Evolutionary conservation across 2,113 vertebrate genomes (phyloP), one percentile per base, ranked within the genome.

Genomic region (Phaetusa simplex): DNA sequence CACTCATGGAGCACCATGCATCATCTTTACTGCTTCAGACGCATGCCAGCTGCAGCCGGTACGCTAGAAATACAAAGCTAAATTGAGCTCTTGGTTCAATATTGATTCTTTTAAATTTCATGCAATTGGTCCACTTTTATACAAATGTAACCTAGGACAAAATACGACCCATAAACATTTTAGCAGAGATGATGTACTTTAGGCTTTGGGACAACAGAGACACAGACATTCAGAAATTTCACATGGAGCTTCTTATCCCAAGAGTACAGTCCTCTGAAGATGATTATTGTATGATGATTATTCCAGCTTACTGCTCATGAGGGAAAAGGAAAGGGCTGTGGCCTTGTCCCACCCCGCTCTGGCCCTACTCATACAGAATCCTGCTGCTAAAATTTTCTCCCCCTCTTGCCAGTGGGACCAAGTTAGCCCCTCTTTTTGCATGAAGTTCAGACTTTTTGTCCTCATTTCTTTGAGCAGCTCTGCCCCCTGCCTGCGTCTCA

Each of bases 381-480:
- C 36, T 27, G 14, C 47, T 65, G 69, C 36, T 91, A 49, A 74
- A 42, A 52, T 81, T 67, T 72, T 79, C 56, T 85, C 40, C 24
- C 12, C 58, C 58, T 94, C 53, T 34, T 77, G 58, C 32, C 78
- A 88, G 45, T 55, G 71, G 87, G 66, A 94, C 78, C 43, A 93
- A 80, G 81, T 59, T 78, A 93, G 61, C 26, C 81, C 82, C 62
- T 62, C 61, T 94, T 95, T 88, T n/a, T 93, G 65, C 70, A 82
- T 9, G 29, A 86, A 92, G 82, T 84, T 95, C 52, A 92, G 73
- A 62, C 59, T 81, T 95, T 86, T 84, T 87, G 81, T 96, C 86
- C 80, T 92, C 59, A 70, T 92, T 94, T 97, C 93, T 97, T 96
- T 97, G 93, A 95, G 58, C 94, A 97, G 97, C 93, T 97, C 95